Base-by-base conservation (phyloP, 2,797 vertebrate species). In the Sebastes umbrosus region DNA sequence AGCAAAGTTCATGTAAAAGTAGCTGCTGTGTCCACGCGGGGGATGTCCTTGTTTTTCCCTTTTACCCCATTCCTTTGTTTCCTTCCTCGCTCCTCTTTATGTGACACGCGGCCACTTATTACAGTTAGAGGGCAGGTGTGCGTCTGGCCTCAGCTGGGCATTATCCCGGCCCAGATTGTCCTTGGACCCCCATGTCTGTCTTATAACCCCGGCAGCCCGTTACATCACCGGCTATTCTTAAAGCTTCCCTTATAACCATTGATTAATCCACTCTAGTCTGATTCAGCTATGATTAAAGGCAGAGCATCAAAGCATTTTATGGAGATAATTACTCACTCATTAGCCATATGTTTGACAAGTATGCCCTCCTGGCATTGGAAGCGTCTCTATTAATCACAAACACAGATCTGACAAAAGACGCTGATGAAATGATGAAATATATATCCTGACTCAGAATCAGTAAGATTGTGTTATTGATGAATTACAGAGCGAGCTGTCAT, bases 261-360 rank as follows among this genome's bases (percentile, higher is more conserved):
- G 88, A 92, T 90, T 88, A 92, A 92, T 92, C 91, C 87, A 76
- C 88, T 93, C 91, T 85, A 59, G 73, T 87, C 77, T 22, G 81
- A 89, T 91, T 92, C 84, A 70, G 75, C 87, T 80, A 86, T 86
- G 91, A 93, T 94, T 93, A 94, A 94, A 93, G 87, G 77, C 80
- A 78, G 82, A 64, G 85, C 90, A 89, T 93, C 92, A 94, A 91
- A 90, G 91, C 87, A 73, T 90, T 91, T 93, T 83, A 92, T 83
- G 69, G 81, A 78, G 80, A 88, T 89, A 91, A 94, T 95, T 91
- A 93, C 83, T 92, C 92, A 91, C 89, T 94, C 92, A 94, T 95
- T 94, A 94, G 90, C 91, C 93, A 88, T 93, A 93, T 93, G 94
- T 94, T 92, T 93, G 94, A 94, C 92, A 92, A 94, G 91, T 79